Base-by-base conservation (phyloP, 2,797 vertebrate genomes). In the Cirrhinus mrigala region DNA sequence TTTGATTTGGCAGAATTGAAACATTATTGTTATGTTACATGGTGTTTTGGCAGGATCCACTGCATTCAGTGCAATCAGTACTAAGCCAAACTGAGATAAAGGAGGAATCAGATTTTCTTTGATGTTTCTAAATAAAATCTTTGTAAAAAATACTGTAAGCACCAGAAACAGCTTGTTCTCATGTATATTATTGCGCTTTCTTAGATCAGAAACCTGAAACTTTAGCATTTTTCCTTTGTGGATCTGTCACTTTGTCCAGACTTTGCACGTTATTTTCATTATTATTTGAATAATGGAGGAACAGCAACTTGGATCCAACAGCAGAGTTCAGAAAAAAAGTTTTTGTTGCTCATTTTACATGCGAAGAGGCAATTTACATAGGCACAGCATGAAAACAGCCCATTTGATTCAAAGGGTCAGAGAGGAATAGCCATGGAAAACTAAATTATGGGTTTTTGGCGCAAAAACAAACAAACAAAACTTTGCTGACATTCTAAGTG, bases 351-450 rank as follows among this genome's bases (percentile, higher is more conserved):
- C 7, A 2, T 60, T 78, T 24, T 58, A 78, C 22, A 60, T 44
- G 33, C 14, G 11, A 44, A 78, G 14, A 78, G 33, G 75, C 33
- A n/a, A n/a, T n/a, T n/a, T n/a, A n/a, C n/a, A n/a, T n/a, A n/a
- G n/a, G n/a, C n/a, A 78, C 75, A 27, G 75, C 75, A 60, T 44
- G 22, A 78, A 78, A 60, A 77, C 75, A 60, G 37, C 33, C 22
- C 54, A 10, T 78, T 78, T 60, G 75, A 44, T 24, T 60, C 37
- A 60, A 60, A 60, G 37, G 75, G 54, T 78, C 11, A 78, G 33
- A 60, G 54, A 24, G 14, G 15, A 78, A 9, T n/a, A 37, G 54
- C 75, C 54, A 60, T 60, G 37, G 54, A 24, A 60, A 60, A 27
- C 33, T 44, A 78, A 78, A 78, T 24, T 78, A 44, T 60, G 54